Percentiles rank a stretch among this genome's conserved stretches.
Conservation (phyloP, 1,140 invertebrate genomes). For the Gerris buenoi region DNA sequence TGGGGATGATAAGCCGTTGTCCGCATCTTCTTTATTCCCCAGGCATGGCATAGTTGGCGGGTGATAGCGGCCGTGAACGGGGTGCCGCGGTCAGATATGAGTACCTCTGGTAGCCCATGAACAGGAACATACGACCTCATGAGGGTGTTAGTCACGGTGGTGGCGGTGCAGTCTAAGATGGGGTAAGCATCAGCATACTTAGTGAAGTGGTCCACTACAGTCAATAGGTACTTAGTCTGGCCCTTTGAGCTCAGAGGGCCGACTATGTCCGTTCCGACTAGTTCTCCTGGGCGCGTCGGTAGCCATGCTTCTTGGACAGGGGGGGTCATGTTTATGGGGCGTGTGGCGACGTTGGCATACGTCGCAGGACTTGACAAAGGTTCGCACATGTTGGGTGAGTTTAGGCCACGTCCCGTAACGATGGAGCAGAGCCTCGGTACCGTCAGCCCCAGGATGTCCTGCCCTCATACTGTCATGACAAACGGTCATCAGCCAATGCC, state of each 20-base stretch:
- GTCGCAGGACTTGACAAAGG: neutral
- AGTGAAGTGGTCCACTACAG: neutral
- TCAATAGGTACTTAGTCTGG: neutral
- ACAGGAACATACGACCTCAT: conserved; percentile 7
- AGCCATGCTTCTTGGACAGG: neutral
- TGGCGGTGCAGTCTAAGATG: neutral
- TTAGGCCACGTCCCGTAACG: neutral
- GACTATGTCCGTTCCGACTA: neutral
- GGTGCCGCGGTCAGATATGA: conserved; percentile 29
- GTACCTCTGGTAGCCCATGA: conserved; percentile 26
- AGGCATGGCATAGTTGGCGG: conserved; percentile 17
- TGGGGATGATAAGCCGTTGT: conserved; percentile 29
- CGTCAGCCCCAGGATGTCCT: conserved; percentile 4
- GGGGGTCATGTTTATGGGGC: neutral
- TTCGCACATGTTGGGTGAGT: neutral
- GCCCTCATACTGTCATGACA: neutral
- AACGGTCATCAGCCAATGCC: neutral
- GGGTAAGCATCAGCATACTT: neutral
- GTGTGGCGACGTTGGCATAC: neutral
- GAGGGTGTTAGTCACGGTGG: neutral
- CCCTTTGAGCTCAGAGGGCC: neutral
- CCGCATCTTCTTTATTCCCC: conserved; percentile 18
- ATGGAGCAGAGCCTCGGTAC: neutral
- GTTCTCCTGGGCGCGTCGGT: neutral
- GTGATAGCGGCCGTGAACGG: conserved; percentile 28